A percentile compares a stretch with the other conserved stretches of the same genome.
Evolutionary conservation across 1,140 invertebrate species (phyloP).

Genomic region (Stratiolaelaps scimitus): DNA sequence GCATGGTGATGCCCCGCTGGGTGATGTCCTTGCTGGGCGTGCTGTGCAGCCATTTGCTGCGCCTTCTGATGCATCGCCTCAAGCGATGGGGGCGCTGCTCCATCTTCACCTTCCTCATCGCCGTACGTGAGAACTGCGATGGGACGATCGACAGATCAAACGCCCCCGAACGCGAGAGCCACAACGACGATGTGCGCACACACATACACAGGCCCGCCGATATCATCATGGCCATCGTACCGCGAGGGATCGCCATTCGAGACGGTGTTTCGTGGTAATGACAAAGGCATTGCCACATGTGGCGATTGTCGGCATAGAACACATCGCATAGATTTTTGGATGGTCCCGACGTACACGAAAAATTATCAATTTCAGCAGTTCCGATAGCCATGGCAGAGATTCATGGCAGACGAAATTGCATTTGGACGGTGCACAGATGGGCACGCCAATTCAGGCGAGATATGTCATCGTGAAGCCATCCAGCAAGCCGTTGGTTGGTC

Average conservation of each 20-base stretch:
- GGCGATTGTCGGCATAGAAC: too few relatives aligned
- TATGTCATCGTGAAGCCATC: too few relatives aligned
- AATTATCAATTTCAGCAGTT: too few relatives aligned
- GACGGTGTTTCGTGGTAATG: conserved; percentile 30
- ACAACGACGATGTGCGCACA: background rate
- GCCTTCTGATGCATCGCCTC: conserved; percentile 45
- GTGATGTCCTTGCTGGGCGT: conserved; percentile 30
- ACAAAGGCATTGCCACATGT: conserved; percentile 27
- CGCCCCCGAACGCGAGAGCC: too few relatives aligned
- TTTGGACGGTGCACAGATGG: too few relatives aligned
- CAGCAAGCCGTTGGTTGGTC: too few relatives aligned
- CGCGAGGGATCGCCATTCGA: background rate
- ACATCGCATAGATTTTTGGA: conserved; percentile 30
- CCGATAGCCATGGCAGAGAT: too few relatives aligned
- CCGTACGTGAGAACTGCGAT: conserved; percentile 95
- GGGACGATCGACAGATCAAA: conserved; percentile 56
- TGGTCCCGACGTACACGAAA: too few relatives aligned
- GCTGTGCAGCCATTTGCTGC: conserved; percentile 64
- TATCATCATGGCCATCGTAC: conserved; percentile 22
- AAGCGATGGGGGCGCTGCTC: conserved; percentile 59
- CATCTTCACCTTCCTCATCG: conserved; percentile 80
- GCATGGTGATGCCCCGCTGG: conserved; percentile 69
- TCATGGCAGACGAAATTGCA: too few relatives aligned
- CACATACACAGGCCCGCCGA: conserved; percentile 8
- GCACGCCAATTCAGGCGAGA: background rate